Evolutionary conservation across 2,797 vertebrate genomes (phyloP).

Genomic region (Enteromius argenteus): DNA sequence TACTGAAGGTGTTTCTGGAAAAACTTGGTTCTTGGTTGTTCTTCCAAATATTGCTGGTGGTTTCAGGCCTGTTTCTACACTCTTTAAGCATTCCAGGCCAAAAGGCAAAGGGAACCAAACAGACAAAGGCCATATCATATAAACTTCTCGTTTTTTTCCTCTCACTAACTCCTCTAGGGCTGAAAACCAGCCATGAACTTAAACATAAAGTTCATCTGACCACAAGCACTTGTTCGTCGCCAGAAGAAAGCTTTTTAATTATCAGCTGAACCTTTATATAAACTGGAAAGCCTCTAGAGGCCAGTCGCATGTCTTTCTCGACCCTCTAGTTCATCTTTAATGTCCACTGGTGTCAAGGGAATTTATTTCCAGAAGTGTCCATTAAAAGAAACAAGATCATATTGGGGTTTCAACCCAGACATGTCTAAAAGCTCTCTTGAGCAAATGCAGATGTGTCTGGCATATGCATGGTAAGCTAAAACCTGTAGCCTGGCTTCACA

Average conservation of each 20-base stretch:
- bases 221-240: slow-evolving; percentile 49
- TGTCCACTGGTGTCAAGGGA: slow-evolving; percentile 1
- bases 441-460: slow-evolving; percentile 24
- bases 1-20: slow-evolving; percentile 56
- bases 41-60: slow-evolving; percentile 68
- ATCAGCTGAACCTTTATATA: slow-evolving; percentile 33
- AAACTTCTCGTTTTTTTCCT: slow-evolving; percentile 43
- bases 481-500: slow-evolving; percentile 13
- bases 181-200: slow-evolving; percentile 48
- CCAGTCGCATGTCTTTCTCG: slow-evolving; percentile 27
- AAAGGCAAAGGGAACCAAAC: slow-evolving; percentile 53
- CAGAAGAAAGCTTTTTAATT: slow-evolving; percentile 35
- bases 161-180: slow-evolving; percentile 36
- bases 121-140: slow-evolving; percentile 52
- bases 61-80: slow-evolving; percentile 43
- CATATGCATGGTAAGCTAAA: slow-evolving; percentile 26
- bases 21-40: slow-evolving; percentile 70
- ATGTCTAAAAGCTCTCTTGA: slow-evolving; percentile 26
- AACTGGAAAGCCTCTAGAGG: slow-evolving; percentile 22
- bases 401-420: slow-evolving; percentile 8
- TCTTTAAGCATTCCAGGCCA: slow-evolving; percentile 59
- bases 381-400: slow-evolving; percentile 31
- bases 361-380: slow-evolving; percentile 14
- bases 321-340: slow-evolving; percentile 16
- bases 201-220: slow-evolving; percentile 61